Conservation (phyloP, 2,113 vertebrate genomes). For the Illadopsis cleaveri region DNA sequence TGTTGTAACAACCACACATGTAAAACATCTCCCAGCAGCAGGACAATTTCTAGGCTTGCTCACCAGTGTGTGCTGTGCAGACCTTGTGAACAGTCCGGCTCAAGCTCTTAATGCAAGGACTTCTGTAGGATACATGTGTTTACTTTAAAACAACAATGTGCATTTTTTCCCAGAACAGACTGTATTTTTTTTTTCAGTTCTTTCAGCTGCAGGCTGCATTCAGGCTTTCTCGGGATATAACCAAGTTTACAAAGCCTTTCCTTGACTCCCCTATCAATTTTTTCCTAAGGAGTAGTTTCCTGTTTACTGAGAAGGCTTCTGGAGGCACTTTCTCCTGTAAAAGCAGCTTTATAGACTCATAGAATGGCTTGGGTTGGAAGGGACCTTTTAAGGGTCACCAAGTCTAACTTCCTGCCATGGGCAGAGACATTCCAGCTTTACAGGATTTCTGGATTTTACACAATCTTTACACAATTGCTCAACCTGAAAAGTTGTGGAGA, state of each 20-base stretch:
- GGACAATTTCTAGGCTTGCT: neutral
- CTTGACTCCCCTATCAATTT: neutral
- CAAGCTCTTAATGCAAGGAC: neutral
- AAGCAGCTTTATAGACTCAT: neutral
- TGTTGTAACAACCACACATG: neutral
- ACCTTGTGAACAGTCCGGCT: neutral
- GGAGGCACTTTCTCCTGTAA: neutral
- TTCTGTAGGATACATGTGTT: neutral
- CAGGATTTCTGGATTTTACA: neutral
- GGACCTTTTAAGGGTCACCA: neutral
- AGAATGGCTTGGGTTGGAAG: neutral
- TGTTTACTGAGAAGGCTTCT: neutral
- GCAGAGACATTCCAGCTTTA: neutral
- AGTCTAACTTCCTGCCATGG: neutral
- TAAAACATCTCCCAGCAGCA: neutral
- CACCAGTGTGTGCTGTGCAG: accelerated
- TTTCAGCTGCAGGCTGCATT: neutral
- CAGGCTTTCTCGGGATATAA: neutral
- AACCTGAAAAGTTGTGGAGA: neutral
- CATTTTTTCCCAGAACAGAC: neutral
- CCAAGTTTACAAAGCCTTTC: neutral
- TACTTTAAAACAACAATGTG: neutral
- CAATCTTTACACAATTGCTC: neutral
- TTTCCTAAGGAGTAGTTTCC: neutral
- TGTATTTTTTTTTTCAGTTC: neutral